Base-by-base conservation (phyloP, 2,113 vertebrate genomes). In the Tiliqua scincoides region DNA sequence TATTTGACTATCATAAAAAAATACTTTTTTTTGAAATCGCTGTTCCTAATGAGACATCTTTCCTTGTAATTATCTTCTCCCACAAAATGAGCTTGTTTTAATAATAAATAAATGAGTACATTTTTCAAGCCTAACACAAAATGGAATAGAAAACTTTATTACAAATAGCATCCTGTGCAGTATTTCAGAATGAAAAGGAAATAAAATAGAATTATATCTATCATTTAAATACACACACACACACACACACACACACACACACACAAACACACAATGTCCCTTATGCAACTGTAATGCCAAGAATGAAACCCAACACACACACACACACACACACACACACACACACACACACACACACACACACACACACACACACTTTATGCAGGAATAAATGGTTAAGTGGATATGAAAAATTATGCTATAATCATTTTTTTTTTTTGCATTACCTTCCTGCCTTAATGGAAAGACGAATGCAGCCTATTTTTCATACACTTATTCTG, bases 101-200 rank as follows among this genome's bases (percentile, higher is more conserved):
- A 93, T 79, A 90, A 88, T 80, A 92, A 94, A 94, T 76, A 92
- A 94, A 94, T 75, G 89, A 72, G 63, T 84, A 72, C 18, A 91
- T 91, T 93, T 89, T 93, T 83, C 43, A 91, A 91, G 54, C 83
- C 93, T 94, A 91, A 79, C 92, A 91, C 86, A 90, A 82, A 93
- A 87, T 2, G 54, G 54, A 94, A 89, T 59, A 91, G 27, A 93
- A 92, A 92, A 94, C 86, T 75, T 78, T 70, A 92, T 84, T 77
- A 93, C 59, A 48, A 91, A 91, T 87, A 88, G 90, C 30, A 94
- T 84, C 81, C 84, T 94, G 84, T 91, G 91, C 9, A 90, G 84
- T 92, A 95, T 91, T 91, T 95, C 85, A 93, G 76, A 88, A 91
- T 79, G 25, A 91, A 91, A 84, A 82, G n/a, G 48, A 3, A 82